Evolutionary conservation across 2,888 invertebrate genomes (phyloP).

Genomic region (Laspeyria flexula): DNA sequence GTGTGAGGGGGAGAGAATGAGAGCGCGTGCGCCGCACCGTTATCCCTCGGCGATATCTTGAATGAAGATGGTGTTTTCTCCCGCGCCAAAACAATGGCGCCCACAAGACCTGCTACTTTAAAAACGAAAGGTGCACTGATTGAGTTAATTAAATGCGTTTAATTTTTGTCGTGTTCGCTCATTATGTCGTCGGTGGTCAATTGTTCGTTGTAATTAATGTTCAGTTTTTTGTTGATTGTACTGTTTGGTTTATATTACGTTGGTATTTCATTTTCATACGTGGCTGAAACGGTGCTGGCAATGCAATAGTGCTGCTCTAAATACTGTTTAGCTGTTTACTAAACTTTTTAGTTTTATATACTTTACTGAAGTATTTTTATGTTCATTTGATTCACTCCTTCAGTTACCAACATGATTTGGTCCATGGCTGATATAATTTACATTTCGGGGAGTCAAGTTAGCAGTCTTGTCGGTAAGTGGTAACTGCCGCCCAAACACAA

Average conservation of each 20-base stretch:
- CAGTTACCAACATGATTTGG: no score
- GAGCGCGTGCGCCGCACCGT: constrained; percentile 81
- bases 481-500: no score
- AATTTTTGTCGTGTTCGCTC: constrained; percentile 47
- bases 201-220: constrained; percentile 25
- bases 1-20: constrained; percentile 50
- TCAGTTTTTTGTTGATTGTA: constrained; percentile 22
- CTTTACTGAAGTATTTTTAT: background rate
- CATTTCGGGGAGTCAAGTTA: no score
- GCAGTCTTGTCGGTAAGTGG: no score
- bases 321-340: constrained; percentile 19
- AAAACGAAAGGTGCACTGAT: constrained; percentile 77
- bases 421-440: no score
- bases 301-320: constrained; percentile 17
- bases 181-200: constrained; percentile 45
- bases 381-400: no score
- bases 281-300: constrained; percentile 35
- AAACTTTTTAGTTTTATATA: no score
- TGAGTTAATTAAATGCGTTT: constrained; percentile 65
- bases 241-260: constrained; percentile 24
- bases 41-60: constrained; percentile 84
- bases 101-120: constrained; percentile 69
- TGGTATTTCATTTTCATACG: constrained; percentile 16
- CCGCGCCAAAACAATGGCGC: constrained; percentile 82
- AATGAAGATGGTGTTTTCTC: constrained; percentile 86